Evolutionary conservation across 2,888 invertebrate genomes (phyloP).

Genomic region (Pachliopta kotzebuea): DNA sequence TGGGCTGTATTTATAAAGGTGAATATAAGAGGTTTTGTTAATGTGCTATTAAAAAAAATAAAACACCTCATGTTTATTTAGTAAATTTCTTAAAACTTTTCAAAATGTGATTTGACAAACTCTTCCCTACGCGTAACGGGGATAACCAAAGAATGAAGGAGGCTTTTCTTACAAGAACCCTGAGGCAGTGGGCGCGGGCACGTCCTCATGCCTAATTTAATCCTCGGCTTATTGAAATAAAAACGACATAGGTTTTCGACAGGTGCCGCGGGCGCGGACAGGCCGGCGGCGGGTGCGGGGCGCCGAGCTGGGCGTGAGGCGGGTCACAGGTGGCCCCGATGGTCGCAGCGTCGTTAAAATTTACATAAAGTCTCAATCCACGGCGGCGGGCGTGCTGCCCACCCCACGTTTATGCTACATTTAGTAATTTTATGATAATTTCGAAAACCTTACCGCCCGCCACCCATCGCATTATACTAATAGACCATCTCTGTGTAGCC

Average conservation of each 20-base stretch:
- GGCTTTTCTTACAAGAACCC: constrained; percentile 41
- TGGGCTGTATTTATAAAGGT: no score
- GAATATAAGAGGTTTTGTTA: no score
- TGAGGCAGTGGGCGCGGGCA: constrained; percentile 47
- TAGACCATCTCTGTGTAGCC: constrained; percentile 68
- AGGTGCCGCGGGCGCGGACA: constrained; percentile 63
- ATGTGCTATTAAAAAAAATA: background rate
- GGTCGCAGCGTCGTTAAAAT: constrained; percentile 81
- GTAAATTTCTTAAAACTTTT: background rate
- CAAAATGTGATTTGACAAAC: constrained; percentile 21
- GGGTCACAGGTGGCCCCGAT: constrained; percentile 78
- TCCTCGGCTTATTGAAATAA: constrained; percentile 79
- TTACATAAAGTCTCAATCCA: constrained; percentile 81
- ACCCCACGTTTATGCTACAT: constrained; percentile 80
- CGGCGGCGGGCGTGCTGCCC: constrained; percentile 71
- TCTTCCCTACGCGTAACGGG: constrained; percentile 27
- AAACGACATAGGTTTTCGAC: constrained; percentile 80
- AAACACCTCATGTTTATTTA: background rate
- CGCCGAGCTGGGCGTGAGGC: constrained; percentile 50
- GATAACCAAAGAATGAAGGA: constrained; percentile 48
- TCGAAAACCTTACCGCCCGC: constrained; percentile 77
- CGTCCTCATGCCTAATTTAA: constrained; percentile 77
- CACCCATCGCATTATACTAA: constrained; percentile 81
- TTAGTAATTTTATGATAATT: constrained; percentile 82
- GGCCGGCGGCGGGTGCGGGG: constrained; percentile 50